phyloP scores from a whole-genome alignment of 1,140 invertebrate genomes.

The Drosophila littoralis region DNA sequence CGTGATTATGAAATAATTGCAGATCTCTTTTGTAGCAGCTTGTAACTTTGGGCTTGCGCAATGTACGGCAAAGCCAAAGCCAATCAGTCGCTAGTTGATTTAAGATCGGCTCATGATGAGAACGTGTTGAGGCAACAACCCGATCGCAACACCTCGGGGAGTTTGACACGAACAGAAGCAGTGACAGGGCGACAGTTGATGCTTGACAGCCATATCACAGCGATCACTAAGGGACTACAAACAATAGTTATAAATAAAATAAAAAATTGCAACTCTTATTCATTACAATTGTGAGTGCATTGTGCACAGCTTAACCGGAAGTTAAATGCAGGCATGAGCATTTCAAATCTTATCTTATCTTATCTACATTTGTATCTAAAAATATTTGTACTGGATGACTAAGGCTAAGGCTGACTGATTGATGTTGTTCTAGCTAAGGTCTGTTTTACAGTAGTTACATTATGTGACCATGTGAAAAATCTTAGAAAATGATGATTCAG shows the following conservation, averaged over 20 bases:
- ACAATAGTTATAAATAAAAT: neutral
- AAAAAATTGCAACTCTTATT: neutral
- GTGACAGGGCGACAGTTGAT: slow-evolving; percentile 39
- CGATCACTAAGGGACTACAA: slow-evolving; percentile 11
- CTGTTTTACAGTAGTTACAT: no score
- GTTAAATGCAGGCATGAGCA: neutral
- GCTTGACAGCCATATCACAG: slow-evolving; percentile 37
- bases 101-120: slow-evolving; percentile 29
- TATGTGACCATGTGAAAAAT: no score
- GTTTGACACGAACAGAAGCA: slow-evolving; percentile 20
- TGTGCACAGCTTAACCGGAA: slow-evolving; percentile 3
- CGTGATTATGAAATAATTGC: slow-evolving; percentile 81
- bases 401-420: no score
- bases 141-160: slow-evolving; percentile 59
- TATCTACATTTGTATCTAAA: neutral
- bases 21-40: slow-evolving; percentile 55
- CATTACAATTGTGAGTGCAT: neutral
- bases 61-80: slow-evolving; percentile 29
- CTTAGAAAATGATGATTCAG: no score
- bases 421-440: no score
- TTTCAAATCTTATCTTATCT: neutral
- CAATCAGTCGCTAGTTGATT: slow-evolving; percentile 44
- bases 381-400: no score
- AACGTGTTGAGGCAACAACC: slow-evolving; percentile 19
- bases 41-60: slow-evolving; percentile 67